These are phyloP conservation scores for Oreochromis grahami DNA, from an alignment of 2,797 vertebrate species.

Conservation along the genomic window DNA sequence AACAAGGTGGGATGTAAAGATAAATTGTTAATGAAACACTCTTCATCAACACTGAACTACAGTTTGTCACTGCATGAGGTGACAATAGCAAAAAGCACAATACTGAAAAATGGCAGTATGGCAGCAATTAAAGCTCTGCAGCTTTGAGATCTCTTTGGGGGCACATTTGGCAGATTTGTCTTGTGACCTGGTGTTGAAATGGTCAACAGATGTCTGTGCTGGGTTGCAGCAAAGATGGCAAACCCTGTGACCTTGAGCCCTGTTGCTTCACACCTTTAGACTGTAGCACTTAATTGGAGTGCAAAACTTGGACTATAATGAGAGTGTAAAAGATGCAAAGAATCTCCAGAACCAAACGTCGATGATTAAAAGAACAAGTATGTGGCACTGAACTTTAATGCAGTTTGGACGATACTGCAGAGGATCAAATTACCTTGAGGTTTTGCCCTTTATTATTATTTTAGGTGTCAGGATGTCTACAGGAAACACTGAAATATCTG, in stretches of 20 bases:
- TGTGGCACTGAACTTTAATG: neutral
- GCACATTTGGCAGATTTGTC: neutral
- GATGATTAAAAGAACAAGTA: neutral
- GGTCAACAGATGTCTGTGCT: neutral
- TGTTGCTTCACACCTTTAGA: neutral
- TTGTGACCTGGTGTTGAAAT: neutral
- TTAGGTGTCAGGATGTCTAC: neutral
- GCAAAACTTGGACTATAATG: neutral
- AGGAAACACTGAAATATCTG: neutral
- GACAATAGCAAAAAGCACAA: neutral
- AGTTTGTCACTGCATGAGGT: neutral
- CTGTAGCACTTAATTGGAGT: neutral
- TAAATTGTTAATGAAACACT: conserved; percentile 2
- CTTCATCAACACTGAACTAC: neutral
- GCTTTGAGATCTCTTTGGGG: neutral
- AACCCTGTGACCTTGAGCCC: neutral
- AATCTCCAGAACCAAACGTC: neutral
- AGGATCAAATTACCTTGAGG: neutral
- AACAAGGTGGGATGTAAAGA: no score
- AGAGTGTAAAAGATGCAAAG: neutral
- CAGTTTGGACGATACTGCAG: accelerated
- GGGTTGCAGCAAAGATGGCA: neutral
- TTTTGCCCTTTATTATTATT: neutral
- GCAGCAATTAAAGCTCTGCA: neutral
- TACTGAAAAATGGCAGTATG: neutral